These are phyloP conservation scores for Synergus umbraculus DNA, from an alignment of 2,888 invertebrate species.

Conservation along the genomic window DNA sequence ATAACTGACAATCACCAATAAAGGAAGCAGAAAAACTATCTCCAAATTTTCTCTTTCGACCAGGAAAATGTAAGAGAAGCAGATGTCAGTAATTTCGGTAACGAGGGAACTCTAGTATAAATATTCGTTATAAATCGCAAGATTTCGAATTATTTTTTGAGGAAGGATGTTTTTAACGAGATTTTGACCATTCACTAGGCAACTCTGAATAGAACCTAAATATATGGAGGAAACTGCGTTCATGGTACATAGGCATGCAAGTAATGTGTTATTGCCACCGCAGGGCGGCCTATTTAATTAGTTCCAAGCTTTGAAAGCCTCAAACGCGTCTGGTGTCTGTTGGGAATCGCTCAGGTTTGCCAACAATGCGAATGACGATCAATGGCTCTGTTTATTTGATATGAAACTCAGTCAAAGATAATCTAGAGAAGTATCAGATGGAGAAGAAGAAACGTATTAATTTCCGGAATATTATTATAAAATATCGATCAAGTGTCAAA, in stretches of 20 bases:
- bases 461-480: no score
- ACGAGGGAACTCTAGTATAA: neutral
- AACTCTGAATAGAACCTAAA: neutral
- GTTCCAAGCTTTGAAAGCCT: constrained; percentile 58
- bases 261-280: constrained; percentile 58
- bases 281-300: constrained; percentile 62
- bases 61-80: neutral
- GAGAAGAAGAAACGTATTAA: no score
- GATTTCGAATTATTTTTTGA: no score
- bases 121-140: no score
- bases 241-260: constrained; percentile 33
- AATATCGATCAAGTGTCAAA: no score
- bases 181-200: neutral
- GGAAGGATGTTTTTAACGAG: no score
- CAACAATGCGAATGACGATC: constrained; percentile 23
- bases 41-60: neutral
- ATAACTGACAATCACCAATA: constrained; percentile 1
- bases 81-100: neutral
- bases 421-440: neutral
- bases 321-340: constrained; percentile 24
- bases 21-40: neutral
- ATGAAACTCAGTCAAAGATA: neutral
- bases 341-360: constrained; percentile 29
- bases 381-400: constrained; percentile 7
- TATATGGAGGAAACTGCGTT: constrained; percentile 1